A percentile compares a stretch with the other conserved stretches of the same genome.
Evolutionary conservation across 2,888 invertebrate species (phyloP).

Genomic region (Spilosoma lubricipeda): DNA sequence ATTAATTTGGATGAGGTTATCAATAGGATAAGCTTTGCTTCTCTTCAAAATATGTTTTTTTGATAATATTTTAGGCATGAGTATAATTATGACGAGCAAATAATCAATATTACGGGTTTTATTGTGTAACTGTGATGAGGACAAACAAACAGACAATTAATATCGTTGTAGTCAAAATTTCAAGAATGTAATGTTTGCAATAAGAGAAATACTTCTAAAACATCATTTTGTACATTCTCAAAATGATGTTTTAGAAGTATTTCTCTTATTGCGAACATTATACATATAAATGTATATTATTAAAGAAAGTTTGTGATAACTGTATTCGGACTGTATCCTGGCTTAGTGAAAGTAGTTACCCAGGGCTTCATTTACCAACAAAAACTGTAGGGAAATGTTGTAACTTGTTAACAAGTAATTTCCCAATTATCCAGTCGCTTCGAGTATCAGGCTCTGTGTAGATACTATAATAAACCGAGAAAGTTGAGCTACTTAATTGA

Average conservation of each 20-base stretch:
- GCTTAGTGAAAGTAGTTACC: slow-evolving; percentile 1
- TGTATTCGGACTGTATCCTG: not conserved
- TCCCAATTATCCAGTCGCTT: slow-evolving; percentile 1
- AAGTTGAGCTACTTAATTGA: not conserved
- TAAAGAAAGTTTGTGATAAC: not conserved
- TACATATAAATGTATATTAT: not conserved
- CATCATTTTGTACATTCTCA: too few species aligned
- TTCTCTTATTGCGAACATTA: not conserved
- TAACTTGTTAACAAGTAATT: slow-evolving; percentile 12
- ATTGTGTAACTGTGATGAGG: too few species aligned
- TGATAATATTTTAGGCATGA: too few species aligned
- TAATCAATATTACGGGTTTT: too few species aligned
- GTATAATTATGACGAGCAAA: too few species aligned
- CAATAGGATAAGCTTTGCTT: too few species aligned
- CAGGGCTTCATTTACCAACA: not conserved
- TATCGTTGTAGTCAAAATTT: too few species aligned
- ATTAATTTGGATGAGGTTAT: too few species aligned
- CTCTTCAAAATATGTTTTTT: too few species aligned
- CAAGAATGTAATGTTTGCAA: too few species aligned
- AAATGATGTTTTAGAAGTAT: not conserved
- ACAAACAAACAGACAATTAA: too few species aligned
- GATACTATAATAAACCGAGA: not conserved
- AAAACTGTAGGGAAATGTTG: not conserved
- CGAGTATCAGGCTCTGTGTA: not conserved
- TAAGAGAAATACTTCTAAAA: too few species aligned